phyloP scores from a whole-genome alignment of 2,113 vertebrate species.

The Festucalex cinctus region DNA sequence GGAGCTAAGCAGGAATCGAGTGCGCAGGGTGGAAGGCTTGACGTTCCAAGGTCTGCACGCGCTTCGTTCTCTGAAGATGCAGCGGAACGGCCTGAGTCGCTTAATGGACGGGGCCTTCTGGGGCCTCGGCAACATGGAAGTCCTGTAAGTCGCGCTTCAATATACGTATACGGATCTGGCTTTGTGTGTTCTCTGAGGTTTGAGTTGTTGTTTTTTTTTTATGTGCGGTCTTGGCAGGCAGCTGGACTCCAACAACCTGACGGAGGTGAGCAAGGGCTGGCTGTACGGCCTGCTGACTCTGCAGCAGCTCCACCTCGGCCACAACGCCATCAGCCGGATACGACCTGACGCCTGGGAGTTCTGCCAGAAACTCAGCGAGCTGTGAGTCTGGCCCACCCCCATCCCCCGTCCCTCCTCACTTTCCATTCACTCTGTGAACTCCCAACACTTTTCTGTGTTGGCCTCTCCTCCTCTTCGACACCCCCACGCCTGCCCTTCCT shows the following conservation, averaged over 20 bases:
- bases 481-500: conserved; percentile 47
- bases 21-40: conserved; percentile 87
- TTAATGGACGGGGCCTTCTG: conserved; percentile 97
- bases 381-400: conserved; percentile 80
- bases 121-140: conserved; percentile 91
- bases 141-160: conserved; percentile 81
- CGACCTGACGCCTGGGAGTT: conserved; percentile 93
- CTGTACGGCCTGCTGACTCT: conserved; percentile 91
- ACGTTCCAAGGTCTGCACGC: conserved; percentile 88
- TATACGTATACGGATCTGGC: neutral
- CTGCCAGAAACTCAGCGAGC: conserved; percentile 93
- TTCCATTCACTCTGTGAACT: conserved; percentile 67
- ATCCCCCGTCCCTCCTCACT: conserved; percentile 19
- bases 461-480: conserved; percentile 34
- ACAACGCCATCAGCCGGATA: conserved; percentile 91
- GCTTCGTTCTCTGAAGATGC: conserved; percentile 87
- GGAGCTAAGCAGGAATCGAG: conserved; percentile 89
- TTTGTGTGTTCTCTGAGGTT: fast-evolving
- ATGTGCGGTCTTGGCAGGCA: conserved; percentile 74
- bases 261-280: conserved; percentile 95
- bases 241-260: conserved; percentile 94
- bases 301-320: conserved; percentile 90
- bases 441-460: conserved; percentile 71
- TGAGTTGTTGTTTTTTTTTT: too few relatives aligned
- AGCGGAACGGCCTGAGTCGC: conserved; percentile 83